Conservation (phyloP, 37 sponge, comb jelly and placozoan species). For the Spongilla lacustris region DNA sequence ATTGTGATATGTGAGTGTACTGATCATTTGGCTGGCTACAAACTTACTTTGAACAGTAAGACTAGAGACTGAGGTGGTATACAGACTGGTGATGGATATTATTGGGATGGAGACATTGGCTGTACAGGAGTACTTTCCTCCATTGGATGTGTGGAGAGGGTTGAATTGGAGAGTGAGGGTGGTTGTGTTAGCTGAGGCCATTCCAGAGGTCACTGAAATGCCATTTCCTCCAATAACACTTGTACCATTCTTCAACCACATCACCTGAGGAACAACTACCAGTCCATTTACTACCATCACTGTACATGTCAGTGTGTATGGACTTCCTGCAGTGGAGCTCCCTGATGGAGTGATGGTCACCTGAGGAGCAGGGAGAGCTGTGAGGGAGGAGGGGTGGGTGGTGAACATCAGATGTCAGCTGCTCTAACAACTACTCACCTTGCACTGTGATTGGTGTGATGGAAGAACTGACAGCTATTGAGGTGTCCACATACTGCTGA, state of each 20-base stretch:
- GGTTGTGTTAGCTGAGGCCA: background rate
- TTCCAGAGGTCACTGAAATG: background rate
- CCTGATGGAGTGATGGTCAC: constrained; percentile 1
- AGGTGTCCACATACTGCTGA: constrained; percentile 1
- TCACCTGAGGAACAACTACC: background rate
- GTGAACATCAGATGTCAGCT: background rate
- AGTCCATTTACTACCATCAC: constrained; percentile 20
- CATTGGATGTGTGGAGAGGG: constrained; percentile 33
- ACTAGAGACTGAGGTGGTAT: background rate
- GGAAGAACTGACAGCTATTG: constrained; percentile 1
- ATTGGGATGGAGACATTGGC: constrained; percentile 15
- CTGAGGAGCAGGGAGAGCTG: constrained; percentile 1
- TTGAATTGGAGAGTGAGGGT: constrained; percentile 14
- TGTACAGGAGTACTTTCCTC: constrained; percentile 42
- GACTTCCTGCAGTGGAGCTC: constrained; percentile 1
- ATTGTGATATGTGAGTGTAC: too few relatives aligned
- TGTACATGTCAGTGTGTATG: constrained; percentile 12
- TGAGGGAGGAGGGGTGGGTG: background rate
- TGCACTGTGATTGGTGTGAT: background rate
- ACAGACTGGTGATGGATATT: background rate
- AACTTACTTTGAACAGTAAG: constrained; percentile 38
- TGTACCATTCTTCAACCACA: background rate
- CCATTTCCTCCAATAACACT: background rate
- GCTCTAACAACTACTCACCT: background rate
- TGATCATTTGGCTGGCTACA: too few relatives aligned